phyloP scores from a whole-genome alignment of 64 coral and sea anemone genomes.

The Dendronephthya gigantea region DNA sequence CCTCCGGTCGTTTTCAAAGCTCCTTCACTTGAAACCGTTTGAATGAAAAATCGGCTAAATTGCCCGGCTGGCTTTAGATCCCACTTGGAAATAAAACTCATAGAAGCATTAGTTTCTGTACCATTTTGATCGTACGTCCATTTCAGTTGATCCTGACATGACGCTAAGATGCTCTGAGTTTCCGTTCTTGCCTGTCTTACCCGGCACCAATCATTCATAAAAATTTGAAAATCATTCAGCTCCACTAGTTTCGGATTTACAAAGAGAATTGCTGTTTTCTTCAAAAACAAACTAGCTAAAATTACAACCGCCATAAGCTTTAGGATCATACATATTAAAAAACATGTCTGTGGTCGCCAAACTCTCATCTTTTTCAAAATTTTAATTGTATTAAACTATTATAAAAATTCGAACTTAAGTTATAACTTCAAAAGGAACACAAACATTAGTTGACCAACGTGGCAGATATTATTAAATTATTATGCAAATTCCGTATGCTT shows the following conservation, averaged over 20 bases:
- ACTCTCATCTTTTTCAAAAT: too few species aligned
- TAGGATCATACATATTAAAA: too few species aligned
- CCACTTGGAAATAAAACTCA: slow-evolving; percentile 58
- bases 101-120: slow-evolving; percentile 30
- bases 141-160: background rate
- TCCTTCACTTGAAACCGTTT: slow-evolving; percentile 47
- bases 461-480: too few species aligned
- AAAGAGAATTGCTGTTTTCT: background rate
- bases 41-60: slow-evolving; percentile 73
- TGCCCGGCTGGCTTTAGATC: slow-evolving; percentile 66
- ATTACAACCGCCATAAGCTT: too few species aligned
- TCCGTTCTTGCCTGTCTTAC: background rate
- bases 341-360: too few species aligned
- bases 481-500: too few species aligned
- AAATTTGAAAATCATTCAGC: background rate
- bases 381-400: too few species aligned
- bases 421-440: too few species aligned
- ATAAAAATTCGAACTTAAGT: too few species aligned
- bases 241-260: background rate
- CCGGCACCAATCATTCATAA: slow-evolving; percentile 7
- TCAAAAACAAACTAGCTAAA: background rate
- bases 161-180: background rate
- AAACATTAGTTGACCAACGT: too few species aligned
- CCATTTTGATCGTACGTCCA: background rate
- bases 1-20: slow-evolving; percentile 56